phyloP scores from a whole-genome alignment of 2,888 invertebrate species.

The Plagodis pulveraria region DNA sequence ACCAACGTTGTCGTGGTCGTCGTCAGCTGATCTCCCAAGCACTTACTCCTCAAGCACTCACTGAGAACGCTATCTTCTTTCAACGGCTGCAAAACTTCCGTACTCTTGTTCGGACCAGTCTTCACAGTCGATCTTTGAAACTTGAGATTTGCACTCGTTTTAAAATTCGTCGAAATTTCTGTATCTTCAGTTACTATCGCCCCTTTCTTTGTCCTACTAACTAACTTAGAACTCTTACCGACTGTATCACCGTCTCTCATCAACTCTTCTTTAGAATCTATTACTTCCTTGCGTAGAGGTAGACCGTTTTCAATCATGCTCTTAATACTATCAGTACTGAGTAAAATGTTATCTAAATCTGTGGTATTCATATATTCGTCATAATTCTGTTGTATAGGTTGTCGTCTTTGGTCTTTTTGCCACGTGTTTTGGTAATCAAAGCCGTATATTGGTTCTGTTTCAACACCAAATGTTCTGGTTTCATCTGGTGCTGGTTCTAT shows the following conservation, averaged over 20 bases:
- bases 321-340: constrained; percentile 70
- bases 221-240: constrained; percentile 71
- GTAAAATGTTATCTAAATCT: constrained; percentile 72
- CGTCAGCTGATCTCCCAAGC: constrained; percentile 71
- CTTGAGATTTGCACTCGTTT: constrained; percentile 68
- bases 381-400: constrained; percentile 74
- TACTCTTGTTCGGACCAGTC: constrained; percentile 69
- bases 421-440: constrained; percentile 68
- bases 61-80: constrained; percentile 69
- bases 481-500: constrained; percentile 77
- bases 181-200: constrained; percentile 77
- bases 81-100: constrained; percentile 69
- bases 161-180: constrained; percentile 75
- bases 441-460: constrained; percentile 73
- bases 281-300: constrained; percentile 66
- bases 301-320: constrained; percentile 76
- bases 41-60: constrained; percentile 68
- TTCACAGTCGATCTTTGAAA: constrained; percentile 76
- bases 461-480: constrained; percentile 57
- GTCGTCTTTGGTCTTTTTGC: constrained; percentile 83
- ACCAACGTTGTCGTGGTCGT: constrained; percentile 77
- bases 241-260: constrained; percentile 71
- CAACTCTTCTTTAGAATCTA: constrained; percentile 72
- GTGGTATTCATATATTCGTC: constrained; percentile 68
- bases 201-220: constrained; percentile 73